Conservation (phyloP, 2,888 invertebrate genomes). For the Drosophila anceps region DNA sequence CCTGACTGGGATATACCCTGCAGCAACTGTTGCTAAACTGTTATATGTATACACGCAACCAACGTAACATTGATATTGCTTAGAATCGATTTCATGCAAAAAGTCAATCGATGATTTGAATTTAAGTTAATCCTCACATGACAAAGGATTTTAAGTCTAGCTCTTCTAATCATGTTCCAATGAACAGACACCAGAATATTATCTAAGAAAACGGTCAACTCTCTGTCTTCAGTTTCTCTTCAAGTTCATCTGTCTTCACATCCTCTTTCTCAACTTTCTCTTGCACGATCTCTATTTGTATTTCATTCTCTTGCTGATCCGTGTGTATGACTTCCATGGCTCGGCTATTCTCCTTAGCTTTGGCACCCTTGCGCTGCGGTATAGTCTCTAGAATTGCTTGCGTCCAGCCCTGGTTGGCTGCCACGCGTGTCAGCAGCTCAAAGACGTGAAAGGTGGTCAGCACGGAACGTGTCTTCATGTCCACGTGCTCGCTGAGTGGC, state of each 20-base stretch:
- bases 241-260: not conserved
- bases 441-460: slow-evolving; percentile 98
- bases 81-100: not conserved
- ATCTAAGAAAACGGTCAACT: not conserved
- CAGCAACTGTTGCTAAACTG: not conserved
- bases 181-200: no score
- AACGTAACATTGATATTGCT: not conserved
- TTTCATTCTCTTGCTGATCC: not conserved
- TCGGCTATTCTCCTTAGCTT: slow-evolving; percentile 67
- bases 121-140: not conserved
- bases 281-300: not conserved
- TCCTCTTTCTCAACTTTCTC: slow-evolving; percentile 19
- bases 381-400: slow-evolving; percentile 91
- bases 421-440: slow-evolving; percentile 91
- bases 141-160: not conserved
- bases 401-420: slow-evolving; percentile 92
- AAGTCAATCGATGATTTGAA: not conserved
- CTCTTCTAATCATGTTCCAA: no score
- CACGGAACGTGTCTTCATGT: slow-evolving; percentile 96
- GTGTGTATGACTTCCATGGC: not conserved
- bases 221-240: not conserved
- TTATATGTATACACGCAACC: not conserved
- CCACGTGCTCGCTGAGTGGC: slow-evolving; percentile 95
- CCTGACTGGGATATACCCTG: not conserved
- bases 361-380: slow-evolving; percentile 92